Conservation (phyloP, 2,797 vertebrate species). For the Scolopax rusticola region DNA sequence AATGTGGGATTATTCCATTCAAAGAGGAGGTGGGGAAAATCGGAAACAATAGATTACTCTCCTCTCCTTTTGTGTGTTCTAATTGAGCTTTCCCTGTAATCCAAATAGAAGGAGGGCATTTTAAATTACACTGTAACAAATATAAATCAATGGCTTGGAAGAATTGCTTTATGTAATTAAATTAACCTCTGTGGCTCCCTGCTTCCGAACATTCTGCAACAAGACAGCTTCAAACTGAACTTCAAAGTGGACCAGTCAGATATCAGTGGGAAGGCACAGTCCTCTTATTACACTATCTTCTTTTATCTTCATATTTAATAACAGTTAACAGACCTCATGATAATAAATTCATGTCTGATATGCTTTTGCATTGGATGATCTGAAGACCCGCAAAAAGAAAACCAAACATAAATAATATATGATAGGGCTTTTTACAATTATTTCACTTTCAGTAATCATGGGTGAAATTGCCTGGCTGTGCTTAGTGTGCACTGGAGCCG, state of each 20-base stretch:
- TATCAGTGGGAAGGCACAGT: background rate
- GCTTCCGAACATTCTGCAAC: background rate
- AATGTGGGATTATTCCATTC: background rate
- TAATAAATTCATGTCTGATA: background rate
- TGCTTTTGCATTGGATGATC: background rate
- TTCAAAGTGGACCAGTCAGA: background rate
- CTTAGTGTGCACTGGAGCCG: background rate
- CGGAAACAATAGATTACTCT: background rate
- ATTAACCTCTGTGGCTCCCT: constrained; percentile 22
- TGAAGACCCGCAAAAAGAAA: background rate
- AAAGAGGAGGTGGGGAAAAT: background rate
- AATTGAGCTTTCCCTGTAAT: background rate
- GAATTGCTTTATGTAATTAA: constrained; percentile 14
- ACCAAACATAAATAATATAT: background rate
- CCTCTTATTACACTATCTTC: background rate
- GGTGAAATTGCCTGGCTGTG: background rate
- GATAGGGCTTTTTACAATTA: background rate
- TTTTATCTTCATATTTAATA: background rate
- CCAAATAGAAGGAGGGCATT: background rate
- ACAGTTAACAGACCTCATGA: background rate
- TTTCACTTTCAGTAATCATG: background rate
- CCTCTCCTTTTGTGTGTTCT: constrained; percentile 6
- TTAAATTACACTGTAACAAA: background rate
- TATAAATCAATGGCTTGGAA: constrained; percentile 13
- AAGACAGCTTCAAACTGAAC: background rate